Evolutionary conservation across 1,140 invertebrate species (phyloP), one percentile per base, ranked within the genome.

Genomic region (Drosophila kurseongensis): DNA sequence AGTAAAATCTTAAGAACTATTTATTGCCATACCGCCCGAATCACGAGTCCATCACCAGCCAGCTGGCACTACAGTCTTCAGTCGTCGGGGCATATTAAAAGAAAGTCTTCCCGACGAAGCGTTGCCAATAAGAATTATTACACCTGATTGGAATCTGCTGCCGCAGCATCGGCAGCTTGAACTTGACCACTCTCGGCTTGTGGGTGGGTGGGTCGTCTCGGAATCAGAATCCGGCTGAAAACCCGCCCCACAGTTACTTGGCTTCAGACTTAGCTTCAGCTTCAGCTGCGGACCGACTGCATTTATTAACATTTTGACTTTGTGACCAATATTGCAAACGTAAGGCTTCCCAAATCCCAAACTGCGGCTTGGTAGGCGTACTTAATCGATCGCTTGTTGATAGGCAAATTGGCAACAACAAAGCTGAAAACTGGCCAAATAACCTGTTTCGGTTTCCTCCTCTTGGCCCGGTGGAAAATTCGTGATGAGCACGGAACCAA

Each of bases 101-200:
- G 83, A 88, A 88, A 88, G 82, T 86, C 81, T 71, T 80, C 58
- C 54, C 60, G 68, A 74, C 67, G 76, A 85, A 91, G 86, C 90
- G 86, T 91, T 88, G 79, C 90, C 80, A 91, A 91, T 91, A 92
- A 91, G 86, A 92, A 92, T 92, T 92, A 92, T 92, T 92, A 92
- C 91, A 92, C 91, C 91, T 92, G 91, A 92, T 92, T 92, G 90
- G 83, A 84, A 92, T 92, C 89, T 73, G 80, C 73, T 84, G 84
- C 79, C 60, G 65, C 47, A 60, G 80, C 72, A 48, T 56, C 54
- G 57, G 75, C 74, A 78, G 75, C 80, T 60, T 78, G 80, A 80
- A 90, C 88, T 90, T 91, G 88, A 91, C 88, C 88, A 90, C 68
- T 68, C 45, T 65, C 54, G 36, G 38, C 74, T 76, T 54, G 74